Evolutionary conservation across 2,113 vertebrate species (phyloP), one percentile per base, ranked within the genome.

Genomic region (Apodemus sylvaticus): DNA sequence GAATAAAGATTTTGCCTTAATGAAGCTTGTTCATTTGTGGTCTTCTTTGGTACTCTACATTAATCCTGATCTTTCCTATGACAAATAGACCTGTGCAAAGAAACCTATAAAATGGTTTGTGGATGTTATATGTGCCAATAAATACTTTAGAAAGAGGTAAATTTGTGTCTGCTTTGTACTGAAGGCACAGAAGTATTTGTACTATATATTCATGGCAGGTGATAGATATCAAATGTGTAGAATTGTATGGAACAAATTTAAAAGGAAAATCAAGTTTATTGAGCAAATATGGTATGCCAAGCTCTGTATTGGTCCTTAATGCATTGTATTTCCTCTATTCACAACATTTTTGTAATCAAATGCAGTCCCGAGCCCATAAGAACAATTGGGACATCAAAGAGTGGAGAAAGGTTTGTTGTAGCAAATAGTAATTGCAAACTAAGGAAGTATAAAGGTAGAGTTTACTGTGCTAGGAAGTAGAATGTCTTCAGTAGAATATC

Each of bases 81-180:
- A 77, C 89, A 96, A 96, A 93, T 78, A 96, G 92, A 97, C 34
- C 71, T 86, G 86, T 97, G 94, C 95, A 97, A 95, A 81, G 62
- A 94, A 95, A 83, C 22, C 53, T 94, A 86, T 91, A 83, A 93
- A 94, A 91, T 94, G 42, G 77, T 95, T 93, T 96, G 53, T 94
- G 94, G 94, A 95, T 97, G 94, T 31, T 76, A 90, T 92, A 88
- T 93, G 45, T 96, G 14, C 78, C 91, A 96, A 98, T 98, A 89
- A 97, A 93, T 97, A 51, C 34, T 45, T 51, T 70, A 93, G 89
- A 94, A 96, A 86, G 78, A 26, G 79, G 71, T 68, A 51, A n/a
- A 58, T 94, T 71, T 70, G 71, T 96, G 76, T 36, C 60, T 83
- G 14, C 93, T 70, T 95, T 95, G 36, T 71, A 24, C 70, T 89